Evolutionary conservation across 2,113 vertebrate genomes (phyloP).

Genomic region (Nasalis larvatus): DNA sequence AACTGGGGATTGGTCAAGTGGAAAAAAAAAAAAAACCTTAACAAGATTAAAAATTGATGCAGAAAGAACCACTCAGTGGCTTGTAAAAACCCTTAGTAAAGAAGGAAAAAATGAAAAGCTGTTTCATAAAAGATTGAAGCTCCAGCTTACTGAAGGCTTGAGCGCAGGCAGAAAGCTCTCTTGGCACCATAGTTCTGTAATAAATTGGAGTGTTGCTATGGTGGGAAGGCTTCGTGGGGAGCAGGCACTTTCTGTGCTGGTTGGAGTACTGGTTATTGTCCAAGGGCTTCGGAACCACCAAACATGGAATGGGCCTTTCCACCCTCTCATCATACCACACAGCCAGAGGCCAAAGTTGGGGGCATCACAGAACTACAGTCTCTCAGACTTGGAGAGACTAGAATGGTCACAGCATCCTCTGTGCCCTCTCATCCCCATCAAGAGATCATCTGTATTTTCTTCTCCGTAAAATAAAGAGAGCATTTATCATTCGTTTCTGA

Average conservation of each 20-base stretch:
- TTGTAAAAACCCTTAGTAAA: slow-evolving; percentile 57
- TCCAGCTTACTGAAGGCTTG: slow-evolving; percentile 22
- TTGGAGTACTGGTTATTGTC: not conserved
- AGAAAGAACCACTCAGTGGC: slow-evolving; percentile 53
- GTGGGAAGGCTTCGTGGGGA: not conserved
- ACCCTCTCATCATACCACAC: not conserved
- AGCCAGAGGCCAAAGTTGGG: not conserved
- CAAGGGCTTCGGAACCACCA: not conserved
- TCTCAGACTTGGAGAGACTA: not conserved
- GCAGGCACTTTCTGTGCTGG: not conserved
- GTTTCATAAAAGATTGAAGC: slow-evolving; percentile 75
- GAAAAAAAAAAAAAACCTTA: slow-evolving; percentile 46
- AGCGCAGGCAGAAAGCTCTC: slow-evolving; percentile 12
- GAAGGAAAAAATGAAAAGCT: slow-evolving; percentile 63
- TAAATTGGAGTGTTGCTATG: not conserved
- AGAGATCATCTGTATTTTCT: not conserved
- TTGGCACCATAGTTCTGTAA: not conserved
- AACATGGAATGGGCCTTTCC: not conserved
- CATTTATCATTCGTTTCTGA: not conserved
- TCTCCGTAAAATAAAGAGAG: not conserved
- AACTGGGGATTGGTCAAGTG: slow-evolving; percentile 64
- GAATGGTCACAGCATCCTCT: not conserved
- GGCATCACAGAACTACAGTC: not conserved
- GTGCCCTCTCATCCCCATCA: not conserved
- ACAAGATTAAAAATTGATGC: slow-evolving; percentile 75